Evolutionary conservation across 2,113 vertebrate genomes (phyloP).

Genomic region (Stigmatopora argus): DNA sequence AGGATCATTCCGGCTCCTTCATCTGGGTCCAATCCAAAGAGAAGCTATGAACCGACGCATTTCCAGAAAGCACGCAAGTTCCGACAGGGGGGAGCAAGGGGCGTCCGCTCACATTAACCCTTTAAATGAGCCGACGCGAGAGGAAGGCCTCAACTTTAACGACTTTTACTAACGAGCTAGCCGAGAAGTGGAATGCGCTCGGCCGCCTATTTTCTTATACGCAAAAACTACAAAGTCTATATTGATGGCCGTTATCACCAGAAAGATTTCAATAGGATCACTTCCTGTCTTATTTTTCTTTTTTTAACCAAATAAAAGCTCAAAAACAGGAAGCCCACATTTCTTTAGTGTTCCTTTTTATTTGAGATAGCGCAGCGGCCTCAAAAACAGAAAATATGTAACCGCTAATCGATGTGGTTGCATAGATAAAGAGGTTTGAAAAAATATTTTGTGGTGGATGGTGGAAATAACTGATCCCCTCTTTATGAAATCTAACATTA

Average conservation of each 20-base stretch:
- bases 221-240: slow-evolving; percentile 66
- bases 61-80: slow-evolving; percentile 58
- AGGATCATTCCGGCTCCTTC: slow-evolving; percentile 91
- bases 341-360: slow-evolving; percentile 41
- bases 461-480: no score
- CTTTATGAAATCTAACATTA: no score
- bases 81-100: slow-evolving; percentile 84
- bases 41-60: slow-evolving; percentile 82
- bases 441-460: no score
- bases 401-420: no score
- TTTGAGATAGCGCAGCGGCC: slow-evolving; percentile 35
- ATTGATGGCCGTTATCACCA: slow-evolving; percentile 92
- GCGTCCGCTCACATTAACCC: slow-evolving; percentile 58
- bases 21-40: slow-evolving; percentile 98
- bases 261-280: slow-evolving; percentile 74
- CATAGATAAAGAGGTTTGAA: no score
- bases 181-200: slow-evolving; percentile 85
- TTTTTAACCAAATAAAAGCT: slow-evolving; percentile 77
- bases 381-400: no score
- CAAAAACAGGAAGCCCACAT: slow-evolving; percentile 63
- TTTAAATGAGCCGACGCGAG: neutral
- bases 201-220: slow-evolving; percentile 99
- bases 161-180: neutral
- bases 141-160: neutral
- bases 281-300: slow-evolving; percentile 77